Evolutionary conservation across 2,113 vertebrate species (phyloP), one percentile per base, ranked within the genome.

Genomic region (Mastomys natalensis): DNA sequence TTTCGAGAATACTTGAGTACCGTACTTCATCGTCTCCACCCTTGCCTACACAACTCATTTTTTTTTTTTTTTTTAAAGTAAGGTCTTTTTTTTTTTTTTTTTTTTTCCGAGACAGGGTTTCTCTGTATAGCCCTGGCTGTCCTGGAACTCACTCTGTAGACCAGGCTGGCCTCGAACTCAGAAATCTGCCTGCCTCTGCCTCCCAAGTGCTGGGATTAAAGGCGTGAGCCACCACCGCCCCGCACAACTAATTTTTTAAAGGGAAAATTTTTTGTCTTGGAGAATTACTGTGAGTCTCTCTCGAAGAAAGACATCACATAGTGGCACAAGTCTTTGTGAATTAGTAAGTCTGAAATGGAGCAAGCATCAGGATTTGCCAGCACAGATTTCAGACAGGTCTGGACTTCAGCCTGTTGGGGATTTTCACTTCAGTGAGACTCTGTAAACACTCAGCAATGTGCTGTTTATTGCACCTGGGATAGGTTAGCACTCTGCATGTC

Each of bases 231-330:
- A 81, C 5, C 51, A 81, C n/a, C 34, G 10, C 34, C 21, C 24
- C 2, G 51, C 40, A 66, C 40, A 45, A n/a, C 26, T 31, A 76
- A 48, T 48, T 97, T 89, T 37, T 94, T 16, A 64, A 80, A 92
- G 66, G 70, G 37, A 9, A 51, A 81, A n/a, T 26, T 12, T 4
- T 64, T n/a, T 78, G 24, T 60, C 31, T 58, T 60, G 53, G 43
- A 92, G 72, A 92, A 92, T 64, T 64, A 73, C 17, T n/a, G 34
- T 78, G 76, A 48, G 74, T 92, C 86, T 73, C 86, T 73, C 70
- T 64, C 62, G 40, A 96, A 95, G 77, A 48, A 82, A 76, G 60
- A 40, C 5, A 29, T 19, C 86, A 40, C 26, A 45, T 0, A 0
- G 7, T 22, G 51, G 68, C 53, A 89, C 21, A 45, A 11, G n/a